These are phyloP conservation scores for Emys orbicularis DNA, from an alignment of 2,797 vertebrate species.

Conservation along the genomic window DNA sequence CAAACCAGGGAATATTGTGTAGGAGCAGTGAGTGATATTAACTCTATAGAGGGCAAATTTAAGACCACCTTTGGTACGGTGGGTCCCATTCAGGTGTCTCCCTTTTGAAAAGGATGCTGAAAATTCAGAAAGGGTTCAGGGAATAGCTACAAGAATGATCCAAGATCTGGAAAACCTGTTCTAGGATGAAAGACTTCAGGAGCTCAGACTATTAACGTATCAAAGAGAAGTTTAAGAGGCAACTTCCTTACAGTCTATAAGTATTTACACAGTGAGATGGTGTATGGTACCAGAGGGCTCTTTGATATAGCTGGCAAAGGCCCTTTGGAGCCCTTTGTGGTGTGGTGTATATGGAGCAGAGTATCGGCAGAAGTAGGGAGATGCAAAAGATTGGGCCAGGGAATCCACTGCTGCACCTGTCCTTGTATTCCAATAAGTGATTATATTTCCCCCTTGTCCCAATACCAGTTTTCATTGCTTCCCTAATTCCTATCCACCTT, in stretches of 20 bases:
- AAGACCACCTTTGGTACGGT: background rate
- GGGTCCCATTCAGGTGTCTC: background rate
- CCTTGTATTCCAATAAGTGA: background rate
- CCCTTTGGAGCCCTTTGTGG: accelerated
- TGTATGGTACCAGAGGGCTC: background rate
- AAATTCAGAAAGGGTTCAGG: background rate
- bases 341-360: background rate
- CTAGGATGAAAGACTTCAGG: background rate
- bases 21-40: background rate
- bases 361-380: background rate
- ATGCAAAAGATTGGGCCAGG: background rate
- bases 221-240: background rate
- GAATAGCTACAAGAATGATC: background rate
- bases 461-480: background rate
- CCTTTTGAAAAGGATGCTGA: background rate
- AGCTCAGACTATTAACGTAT: background rate
- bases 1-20: background rate
- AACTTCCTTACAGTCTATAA: background rate
- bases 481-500: background rate
- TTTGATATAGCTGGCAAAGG: background rate
- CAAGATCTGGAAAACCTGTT: background rate
- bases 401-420: background rate
- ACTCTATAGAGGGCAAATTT: background rate
- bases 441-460: background rate
- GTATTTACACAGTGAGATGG: background rate